A percentile compares a stretch with the other conserved stretches of the same genome.
These are phyloP conservation scores for Syngnathus rostellatus DNA, from an alignment of 2,797 vertebrate species.

Conservation along the genomic window DNA sequence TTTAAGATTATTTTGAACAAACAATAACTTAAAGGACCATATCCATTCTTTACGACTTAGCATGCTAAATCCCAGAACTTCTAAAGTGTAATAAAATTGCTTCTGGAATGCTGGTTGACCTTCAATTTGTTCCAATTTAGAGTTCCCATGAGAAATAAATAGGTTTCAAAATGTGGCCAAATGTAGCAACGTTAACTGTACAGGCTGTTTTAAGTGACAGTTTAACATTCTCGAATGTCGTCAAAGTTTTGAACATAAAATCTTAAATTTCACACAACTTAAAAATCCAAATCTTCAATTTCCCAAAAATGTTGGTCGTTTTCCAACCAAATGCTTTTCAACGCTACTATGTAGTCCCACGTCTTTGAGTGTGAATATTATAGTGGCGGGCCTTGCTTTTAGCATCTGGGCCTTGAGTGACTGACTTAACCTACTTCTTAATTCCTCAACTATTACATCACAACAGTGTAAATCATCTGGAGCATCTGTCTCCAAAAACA, in stretches of 20 bases:
- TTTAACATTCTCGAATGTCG: neutral
- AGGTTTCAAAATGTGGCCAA: neutral
- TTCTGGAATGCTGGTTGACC: neutral
- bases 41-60: neutral
- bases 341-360: no score
- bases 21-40: neutral
- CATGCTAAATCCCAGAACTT: neutral
- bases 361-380: no score
- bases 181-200: neutral
- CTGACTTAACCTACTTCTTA: no score
- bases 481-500: neutral
- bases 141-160: neutral
- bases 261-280: neutral
- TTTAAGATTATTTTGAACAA: neutral
- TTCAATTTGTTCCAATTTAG: neutral
- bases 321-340: neutral
- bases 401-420: no score
- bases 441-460: neutral
- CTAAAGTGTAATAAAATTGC: neutral
- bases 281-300: neutral
- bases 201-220: neutral
- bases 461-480: neutral
- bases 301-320: neutral
- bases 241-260: neutral
- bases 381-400: no score